Evolutionary conservation across 1,140 invertebrate species (phyloP).

Genomic region (Micrasema longulum): DNA sequence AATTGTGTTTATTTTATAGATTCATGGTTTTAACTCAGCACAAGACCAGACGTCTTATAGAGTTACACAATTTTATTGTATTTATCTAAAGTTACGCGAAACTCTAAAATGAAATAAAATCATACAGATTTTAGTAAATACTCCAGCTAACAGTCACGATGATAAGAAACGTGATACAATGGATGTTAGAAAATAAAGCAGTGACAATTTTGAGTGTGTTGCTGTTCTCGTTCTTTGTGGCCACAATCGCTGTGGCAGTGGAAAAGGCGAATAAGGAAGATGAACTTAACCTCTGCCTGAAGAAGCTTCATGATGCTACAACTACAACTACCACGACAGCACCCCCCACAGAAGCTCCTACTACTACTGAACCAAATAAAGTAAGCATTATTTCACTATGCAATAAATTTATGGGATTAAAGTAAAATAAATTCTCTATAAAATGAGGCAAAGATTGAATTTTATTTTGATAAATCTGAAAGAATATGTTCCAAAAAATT

Average conservation of each 20-base stretch:
- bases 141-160: constrained; percentile 15
- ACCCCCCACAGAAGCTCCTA: not conserved
- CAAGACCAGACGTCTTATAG: too few species aligned
- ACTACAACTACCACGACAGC: constrained; percentile 10
- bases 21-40: too few species aligned
- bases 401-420: too few species aligned
- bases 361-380: constrained; percentile 21
- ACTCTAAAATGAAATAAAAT: too few species aligned
- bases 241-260: constrained; percentile 62
- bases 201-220: constrained; percentile 55
- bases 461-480: too few species aligned
- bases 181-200: constrained; percentile 57
- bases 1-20: too few species aligned
- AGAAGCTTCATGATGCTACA: not conserved
- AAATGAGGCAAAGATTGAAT: too few species aligned
- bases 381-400: not conserved
- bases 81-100: too few species aligned
- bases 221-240: constrained; percentile 61
- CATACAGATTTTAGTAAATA: too few species aligned
- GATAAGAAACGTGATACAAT: constrained; percentile 52
- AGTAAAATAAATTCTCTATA: too few species aligned
- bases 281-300: constrained; percentile 53
- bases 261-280: constrained; percentile 58
- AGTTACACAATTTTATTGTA: too few species aligned
- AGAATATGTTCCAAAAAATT: too few species aligned